Percentiles rank a stretch among this genome's conserved stretches.
These are phyloP conservation scores for Theretra japonica DNA, from an alignment of 2,888 invertebrate genomes.

Conservation along the genomic window DNA sequence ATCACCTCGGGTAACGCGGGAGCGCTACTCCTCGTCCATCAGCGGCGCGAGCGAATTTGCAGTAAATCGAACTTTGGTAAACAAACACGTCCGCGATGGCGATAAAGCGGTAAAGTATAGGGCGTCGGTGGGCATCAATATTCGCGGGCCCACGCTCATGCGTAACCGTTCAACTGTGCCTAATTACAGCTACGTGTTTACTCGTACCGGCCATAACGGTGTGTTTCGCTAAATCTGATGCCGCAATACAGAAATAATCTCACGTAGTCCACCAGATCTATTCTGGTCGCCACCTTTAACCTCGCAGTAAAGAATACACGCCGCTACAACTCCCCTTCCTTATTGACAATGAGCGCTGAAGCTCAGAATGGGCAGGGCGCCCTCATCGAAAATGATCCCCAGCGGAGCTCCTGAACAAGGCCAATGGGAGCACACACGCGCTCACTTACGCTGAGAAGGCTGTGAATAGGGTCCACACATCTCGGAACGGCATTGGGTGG, in stretches of 20 bases:
- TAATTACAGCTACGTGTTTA: slow-evolving; percentile 79
- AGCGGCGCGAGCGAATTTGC: slow-evolving; percentile 75
- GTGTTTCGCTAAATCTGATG: slow-evolving; percentile 70
- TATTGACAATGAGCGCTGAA: too few species aligned
- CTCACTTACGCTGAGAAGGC: too few species aligned
- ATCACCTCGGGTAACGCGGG: slow-evolving; percentile 37
- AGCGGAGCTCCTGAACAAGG: too few species aligned
- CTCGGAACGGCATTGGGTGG: too few species aligned
- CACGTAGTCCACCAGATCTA: slow-evolving; percentile 64
- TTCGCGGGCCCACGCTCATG: slow-evolving; percentile 69
- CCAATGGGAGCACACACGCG: too few species aligned
- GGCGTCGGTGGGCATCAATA: slow-evolving; percentile 62
- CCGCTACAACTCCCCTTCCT: too few species aligned
- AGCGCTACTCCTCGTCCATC: slow-evolving; percentile 58
- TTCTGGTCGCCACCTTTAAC: slow-evolving; percentile 50
- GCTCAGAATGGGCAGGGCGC: too few species aligned
- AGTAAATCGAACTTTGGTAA: slow-evolving; percentile 70
- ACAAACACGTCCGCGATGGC: slow-evolving; percentile 70
- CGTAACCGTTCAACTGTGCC: slow-evolving; percentile 65
- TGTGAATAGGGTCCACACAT: too few species aligned
- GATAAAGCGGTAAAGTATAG: slow-evolving; percentile 63
- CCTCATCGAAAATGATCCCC: too few species aligned
- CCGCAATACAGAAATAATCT: slow-evolving; percentile 69
- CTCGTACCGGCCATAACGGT: slow-evolving; percentile 67
- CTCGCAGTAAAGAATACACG: too few species aligned